These are phyloP conservation scores for Neoarius graeffei DNA, from an alignment of 2,113 vertebrate species.

Conservation along the genomic window DNA sequence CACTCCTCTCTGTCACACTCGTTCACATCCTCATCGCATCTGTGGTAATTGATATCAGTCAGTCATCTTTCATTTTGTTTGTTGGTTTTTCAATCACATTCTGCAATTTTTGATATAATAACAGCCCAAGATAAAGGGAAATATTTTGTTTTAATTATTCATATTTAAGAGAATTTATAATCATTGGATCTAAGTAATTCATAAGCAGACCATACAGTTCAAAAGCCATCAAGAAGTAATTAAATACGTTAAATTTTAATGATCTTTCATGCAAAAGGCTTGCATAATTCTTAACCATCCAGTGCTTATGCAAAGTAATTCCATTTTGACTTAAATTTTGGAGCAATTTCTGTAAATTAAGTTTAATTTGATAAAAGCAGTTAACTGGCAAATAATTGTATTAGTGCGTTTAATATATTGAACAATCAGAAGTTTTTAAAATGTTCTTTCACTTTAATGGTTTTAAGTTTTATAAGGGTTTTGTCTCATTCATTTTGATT, in stretches of 20 bases:
- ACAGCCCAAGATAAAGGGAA: conserved; percentile 20
- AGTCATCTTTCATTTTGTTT: neutral
- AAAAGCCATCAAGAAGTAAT: neutral
- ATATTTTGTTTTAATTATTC: conserved; percentile 55
- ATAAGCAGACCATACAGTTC: conserved; percentile 31
- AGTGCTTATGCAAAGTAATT: conserved; percentile 22
- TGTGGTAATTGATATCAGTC: conserved; percentile 57
- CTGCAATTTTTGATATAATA: neutral
- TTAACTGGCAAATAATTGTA: neutral
- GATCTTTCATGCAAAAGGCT: neutral
- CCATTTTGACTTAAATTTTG: neutral
- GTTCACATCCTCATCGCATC: conserved; percentile 89
- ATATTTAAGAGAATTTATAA: conserved; percentile 48
- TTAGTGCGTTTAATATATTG: neutral
- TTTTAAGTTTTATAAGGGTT: neutral
- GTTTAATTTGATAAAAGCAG: neutral
- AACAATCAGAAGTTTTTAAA: too few relatives aligned
- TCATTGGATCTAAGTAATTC: neutral
- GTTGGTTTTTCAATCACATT: conserved; percentile 14
- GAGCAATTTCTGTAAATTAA: neutral
- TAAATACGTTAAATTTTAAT: conserved; percentile 10
- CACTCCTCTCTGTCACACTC: conserved; percentile 88
- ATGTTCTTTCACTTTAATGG: neutral
- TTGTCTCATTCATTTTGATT: neutral
- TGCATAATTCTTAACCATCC: neutral